Base-by-base conservation (phyloP, 2,888 invertebrate species). In the Lasioglossum lativentre region DNA sequence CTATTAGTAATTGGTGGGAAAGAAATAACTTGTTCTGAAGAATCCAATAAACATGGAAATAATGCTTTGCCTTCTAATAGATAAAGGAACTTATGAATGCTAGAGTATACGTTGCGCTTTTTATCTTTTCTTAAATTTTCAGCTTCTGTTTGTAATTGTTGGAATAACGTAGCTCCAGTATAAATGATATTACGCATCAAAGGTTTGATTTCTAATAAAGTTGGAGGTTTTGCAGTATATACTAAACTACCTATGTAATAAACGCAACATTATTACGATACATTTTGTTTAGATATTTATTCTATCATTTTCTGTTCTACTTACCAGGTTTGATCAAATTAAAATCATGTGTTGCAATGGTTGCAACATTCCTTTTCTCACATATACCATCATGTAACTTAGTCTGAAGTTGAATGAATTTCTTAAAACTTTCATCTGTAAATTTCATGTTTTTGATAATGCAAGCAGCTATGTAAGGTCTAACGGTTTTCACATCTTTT, bases 1-100 rank as follows among this genome's bases (percentile, higher is more conserved):
- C 97, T 97, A 95, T 98, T 98, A 34, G 98, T 98, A 90, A 98
- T 97, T 0, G 98, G 98, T 19, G 98, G 98, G 93, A 98, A 97
- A 66, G 98, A 98, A 91, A 98, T 97, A 2, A 98, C 97, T 85
- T 96, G 96, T 2, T 96, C 96, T 19, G 96, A 95, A 8, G 96
- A 95, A 93, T 98, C 97, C 88, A 96, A 91, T 66, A 98, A 94
- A 92, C 97, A 98, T 0, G 98, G 97, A 94, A 97, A 98, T 63
- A 96, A 94, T 0, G 96, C 95, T 93, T 97, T 97, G 63, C 97
- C 97, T 94, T 98, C 97, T 86, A 98, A 95, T 38, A 98, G 94
- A 93, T 98, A 97, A 85, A 98, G 95, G 95, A 97, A 98, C 96
- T 97, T 98, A 93, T 98, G 97, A 88, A 98, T 97, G 5, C 98